Conservation (phyloP, 2,888 invertebrate genomes). For the Dicyrtoma fusca region DNA sequence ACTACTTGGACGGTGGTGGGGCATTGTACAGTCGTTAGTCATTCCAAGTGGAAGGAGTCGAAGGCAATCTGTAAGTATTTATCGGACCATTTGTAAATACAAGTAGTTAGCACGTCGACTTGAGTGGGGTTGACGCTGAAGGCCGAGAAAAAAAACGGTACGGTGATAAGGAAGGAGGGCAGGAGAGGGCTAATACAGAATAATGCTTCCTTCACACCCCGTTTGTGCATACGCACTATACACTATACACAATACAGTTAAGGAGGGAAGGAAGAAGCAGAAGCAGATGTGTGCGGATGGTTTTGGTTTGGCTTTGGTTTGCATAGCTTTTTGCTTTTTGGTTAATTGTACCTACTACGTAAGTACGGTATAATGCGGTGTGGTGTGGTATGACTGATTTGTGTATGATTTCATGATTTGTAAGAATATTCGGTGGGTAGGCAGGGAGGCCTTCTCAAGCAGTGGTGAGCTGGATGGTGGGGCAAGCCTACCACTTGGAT, state of each 20-base stretch:
- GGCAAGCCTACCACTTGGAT: slow-evolving; percentile 24
- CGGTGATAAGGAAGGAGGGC: too few species aligned
- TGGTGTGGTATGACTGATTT: slow-evolving; percentile 3
- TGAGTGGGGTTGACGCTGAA: too few species aligned
- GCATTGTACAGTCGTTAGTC: not conserved
- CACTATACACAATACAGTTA: too few species aligned
- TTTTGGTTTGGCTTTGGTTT: not conserved
- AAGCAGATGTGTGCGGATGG: slow-evolving; percentile 32
- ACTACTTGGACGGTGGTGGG: too few species aligned
- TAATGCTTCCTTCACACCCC: too few species aligned
- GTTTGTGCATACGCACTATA: too few species aligned
- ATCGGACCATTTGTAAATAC: slow-evolving; percentile 9
- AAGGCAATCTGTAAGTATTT: slow-evolving; percentile 3
- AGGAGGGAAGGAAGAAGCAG: not conserved
- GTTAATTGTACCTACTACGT: not conserved
- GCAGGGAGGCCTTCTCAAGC: not conserved
- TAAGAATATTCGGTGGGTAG: slow-evolving; percentile 1
- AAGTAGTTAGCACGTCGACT: slow-evolving; percentile 23
- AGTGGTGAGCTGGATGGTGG: not conserved
- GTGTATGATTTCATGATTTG: not conserved
- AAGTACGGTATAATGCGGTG: not conserved
- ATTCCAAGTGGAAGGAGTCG: slow-evolving; percentile 9
- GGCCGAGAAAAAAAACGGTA: too few species aligned
- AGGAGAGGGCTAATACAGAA: too few species aligned
- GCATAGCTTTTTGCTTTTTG: not conserved